These are phyloP conservation scores for Limenitis camilla DNA, from an alignment of 2,888 invertebrate species.

Conservation along the genomic window DNA sequence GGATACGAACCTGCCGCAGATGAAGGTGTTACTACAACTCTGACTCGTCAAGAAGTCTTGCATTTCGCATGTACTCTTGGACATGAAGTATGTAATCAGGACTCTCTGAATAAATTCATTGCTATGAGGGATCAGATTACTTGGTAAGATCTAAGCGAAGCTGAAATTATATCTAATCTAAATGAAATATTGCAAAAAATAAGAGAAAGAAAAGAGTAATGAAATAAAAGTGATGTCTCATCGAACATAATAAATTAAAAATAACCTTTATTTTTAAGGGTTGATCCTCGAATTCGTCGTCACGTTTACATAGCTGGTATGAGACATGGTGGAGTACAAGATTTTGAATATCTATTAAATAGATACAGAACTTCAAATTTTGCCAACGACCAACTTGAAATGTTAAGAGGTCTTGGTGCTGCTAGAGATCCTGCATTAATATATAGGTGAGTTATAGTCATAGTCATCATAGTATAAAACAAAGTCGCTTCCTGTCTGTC, in stretches of 20 bases:
- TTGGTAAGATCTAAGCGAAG: slow-evolving; percentile 30
- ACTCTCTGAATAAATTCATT: slow-evolving; percentile 45
- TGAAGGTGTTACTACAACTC: slow-evolving; percentile 48
- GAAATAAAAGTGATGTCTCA: no score
- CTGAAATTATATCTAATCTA: no score
- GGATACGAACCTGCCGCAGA: slow-evolving; percentile 38
- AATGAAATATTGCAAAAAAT: no score
- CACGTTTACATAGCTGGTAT: slow-evolving; percentile 78
- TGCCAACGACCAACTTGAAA: slow-evolving; percentile 65
- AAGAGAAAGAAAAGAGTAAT: no score
- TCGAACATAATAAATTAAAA: no score
- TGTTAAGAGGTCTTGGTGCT: slow-evolving; percentile 67
- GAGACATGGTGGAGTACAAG: slow-evolving; percentile 70
- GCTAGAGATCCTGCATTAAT: slow-evolving; percentile 43
- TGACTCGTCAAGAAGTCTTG: slow-evolving; percentile 71
- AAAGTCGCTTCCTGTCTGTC: no score
- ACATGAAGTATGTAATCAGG: slow-evolving; percentile 68
- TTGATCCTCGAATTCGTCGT: slow-evolving; percentile 74
- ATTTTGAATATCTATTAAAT: slow-evolving; percentile 74
- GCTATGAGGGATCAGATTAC: slow-evolving; percentile 33
- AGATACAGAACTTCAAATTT: slow-evolving; percentile 47
- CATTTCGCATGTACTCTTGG: slow-evolving; percentile 79
- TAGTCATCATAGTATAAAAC: no score
- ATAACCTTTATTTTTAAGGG: slow-evolving; percentile 38
- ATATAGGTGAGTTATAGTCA: slow-evolving; percentile 39